Evolutionary conservation across 2,797 vertebrate genomes (phyloP), one percentile per base, ranked within the genome.

Genomic region (Danio choprae): DNA sequence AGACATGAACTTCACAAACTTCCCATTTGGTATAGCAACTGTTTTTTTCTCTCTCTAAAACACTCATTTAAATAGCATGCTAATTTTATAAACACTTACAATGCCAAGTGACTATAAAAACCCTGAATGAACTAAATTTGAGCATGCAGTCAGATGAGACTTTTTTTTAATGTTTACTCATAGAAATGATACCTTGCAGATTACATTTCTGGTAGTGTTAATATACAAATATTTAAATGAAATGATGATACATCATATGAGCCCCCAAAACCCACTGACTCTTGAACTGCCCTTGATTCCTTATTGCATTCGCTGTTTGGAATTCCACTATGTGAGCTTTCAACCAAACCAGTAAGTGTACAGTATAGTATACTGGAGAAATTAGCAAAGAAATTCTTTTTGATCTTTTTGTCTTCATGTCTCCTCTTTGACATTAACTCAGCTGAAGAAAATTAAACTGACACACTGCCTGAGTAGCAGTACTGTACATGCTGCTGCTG

Each of bases 381-480:
- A 71, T 48, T 44, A 18, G 67, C 58, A 74, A 79, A 79, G 64
- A 16, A 50, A 18, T 50, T n/a, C 18, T 16, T 75, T 77, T 74
- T 11, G 22, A 50, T n/a, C 18, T 16, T 75, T 77, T 74, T 11
- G 22, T 40, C 48, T 44, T 53, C 38, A 11, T 63, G 20, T 74
- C 55, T 83, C 44, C 9, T 41, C 29, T 22, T 65, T 18, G 58
- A 62, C 15, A 62, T 44, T 18, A 40, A 18, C 40, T 13, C 51
- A 77, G n/a, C 41, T 22, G 29, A 29, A 29, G 29, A 29, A 29
- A 29, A 29, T n/a, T 59, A 59, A 18, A 44, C 43, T 44, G 44
- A 50, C 29, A 74, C 43, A 50, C 48, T 79, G 80, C 65, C 83
- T 63, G 38, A 80, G 44, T 41, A 78, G 43, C 22, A 68, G 40